These are phyloP conservation scores for Hypomecis punctinalis DNA, from an alignment of 2,888 invertebrate genomes.

Conservation along the genomic window DNA sequence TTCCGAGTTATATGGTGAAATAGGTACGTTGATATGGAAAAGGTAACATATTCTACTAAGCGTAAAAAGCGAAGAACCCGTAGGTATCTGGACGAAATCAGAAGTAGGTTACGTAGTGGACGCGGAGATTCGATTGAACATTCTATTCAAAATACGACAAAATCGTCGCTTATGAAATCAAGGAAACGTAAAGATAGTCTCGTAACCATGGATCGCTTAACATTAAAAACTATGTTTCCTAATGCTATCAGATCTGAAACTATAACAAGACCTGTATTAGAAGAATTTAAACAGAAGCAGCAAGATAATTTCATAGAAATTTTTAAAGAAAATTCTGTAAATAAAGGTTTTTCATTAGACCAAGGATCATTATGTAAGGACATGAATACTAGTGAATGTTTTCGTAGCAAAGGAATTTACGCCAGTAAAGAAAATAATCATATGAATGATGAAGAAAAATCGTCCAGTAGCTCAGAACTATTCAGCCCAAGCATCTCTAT, in stretches of 20 bases:
- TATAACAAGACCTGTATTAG: constrained; percentile 61
- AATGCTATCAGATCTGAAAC: constrained; percentile 73
- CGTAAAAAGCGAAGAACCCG: constrained; percentile 72
- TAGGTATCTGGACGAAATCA: constrained; percentile 69
- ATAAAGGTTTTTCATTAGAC: constrained; percentile 1
- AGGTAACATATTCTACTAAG: constrained; percentile 50
- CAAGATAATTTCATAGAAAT: constrained; percentile 38
- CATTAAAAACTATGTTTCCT: constrained; percentile 63
- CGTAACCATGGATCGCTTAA: constrained; percentile 66
- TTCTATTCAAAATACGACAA: constrained; percentile 15
- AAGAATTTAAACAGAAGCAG: constrained; percentile 51
- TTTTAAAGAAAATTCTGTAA: constrained; percentile 30
- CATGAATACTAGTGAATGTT: constrained; percentile 8
- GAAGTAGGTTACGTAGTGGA: constrained; percentile 58
- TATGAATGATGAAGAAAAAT: constrained; percentile 9
- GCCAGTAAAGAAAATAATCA: constrained; percentile 2
- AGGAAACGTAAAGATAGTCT: constrained; percentile 30
- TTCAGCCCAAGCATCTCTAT: constrained; percentile 11
- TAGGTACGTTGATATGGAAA: constrained; percentile 49
- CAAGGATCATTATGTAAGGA: constrained; percentile 3
- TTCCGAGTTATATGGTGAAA: neutral
- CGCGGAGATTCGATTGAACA: constrained; percentile 11
- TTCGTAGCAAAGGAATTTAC: constrained; percentile 15
- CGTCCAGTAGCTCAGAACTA: constrained; percentile 8
- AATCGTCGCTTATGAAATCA: constrained; percentile 36